Base-by-base conservation (phyloP, 1,140 invertebrate species). In the Macrosteles quadrilineatus region DNA sequence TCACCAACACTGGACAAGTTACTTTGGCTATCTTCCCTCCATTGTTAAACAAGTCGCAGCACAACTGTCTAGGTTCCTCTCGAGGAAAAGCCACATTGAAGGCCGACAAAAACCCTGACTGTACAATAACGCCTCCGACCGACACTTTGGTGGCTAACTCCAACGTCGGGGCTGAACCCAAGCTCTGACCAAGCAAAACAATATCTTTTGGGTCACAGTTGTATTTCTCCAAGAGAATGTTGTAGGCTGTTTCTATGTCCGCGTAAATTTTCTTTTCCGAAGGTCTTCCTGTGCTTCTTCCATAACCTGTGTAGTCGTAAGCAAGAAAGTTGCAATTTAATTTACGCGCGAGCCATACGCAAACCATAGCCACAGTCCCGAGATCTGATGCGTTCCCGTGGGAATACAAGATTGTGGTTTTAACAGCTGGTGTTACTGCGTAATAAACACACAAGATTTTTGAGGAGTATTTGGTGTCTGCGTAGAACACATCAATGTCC, bases 181-280 rank as follows among this genome's bases (percentile, higher is more conserved):
- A 87, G 75, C 83, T 85, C 77, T 91, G 90, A 23, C 90, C 90
- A 79, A 92, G 91, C 11, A 93, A 79, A 75, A 92, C 90, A 36
- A 91, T 85, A 76, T 88, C 85, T 73, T 90, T 87, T 19, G 87
- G 84, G 64, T 81, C 84, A 45, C 90, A 84, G 17, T 86, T 85
- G 77, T 88, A 91, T 69, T 84, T 78, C 31, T 80, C 82, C 63
- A 86, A 78, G 25, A 92, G 77, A 27, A 82, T 80, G 72, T 87
- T 82, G 19, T 30, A 91, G n/a, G 88, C 89, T 1, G 88, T 87
- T 77, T 89, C 86, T 74, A 92, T 88, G 76, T 92, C 90, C 27
- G 88, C 84, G 79, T 92, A 93, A 3, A 92, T 78, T 80, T 92
- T 91, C 77, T 89, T 89, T 80, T 92, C 90, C 1, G 87, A 87